A percentile compares a stretch with the other conserved stretches of the same genome.
phyloP scores from a whole-genome alignment of 2,113 vertebrate genomes.

The Panthera leo region DNA sequence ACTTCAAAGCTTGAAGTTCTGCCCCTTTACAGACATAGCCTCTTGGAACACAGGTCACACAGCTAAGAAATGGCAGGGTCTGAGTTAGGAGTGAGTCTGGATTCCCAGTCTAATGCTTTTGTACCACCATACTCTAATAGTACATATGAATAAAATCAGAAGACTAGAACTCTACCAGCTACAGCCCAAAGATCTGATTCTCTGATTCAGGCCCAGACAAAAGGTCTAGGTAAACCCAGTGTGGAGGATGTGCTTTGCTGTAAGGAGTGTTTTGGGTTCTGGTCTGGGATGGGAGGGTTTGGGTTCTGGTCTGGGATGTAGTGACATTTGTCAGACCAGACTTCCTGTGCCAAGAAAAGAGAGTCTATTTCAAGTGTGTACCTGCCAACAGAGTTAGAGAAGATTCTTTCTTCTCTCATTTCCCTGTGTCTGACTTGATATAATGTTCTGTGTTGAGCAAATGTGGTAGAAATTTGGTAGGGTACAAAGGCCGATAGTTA shows the following conservation, averaged over 20 bases:
- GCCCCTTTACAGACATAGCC: background rate
- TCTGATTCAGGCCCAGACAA: background rate
- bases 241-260: background rate
- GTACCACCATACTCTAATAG: background rate
- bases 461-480: background rate
- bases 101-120: background rate
- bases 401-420: background rate
- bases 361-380: background rate
- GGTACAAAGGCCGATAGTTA: background rate
- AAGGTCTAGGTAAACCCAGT: background rate
- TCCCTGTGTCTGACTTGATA: background rate
- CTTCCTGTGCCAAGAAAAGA: constrained; percentile 9
- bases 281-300: background rate
- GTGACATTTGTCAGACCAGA: background rate
- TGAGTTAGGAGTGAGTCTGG: background rate
- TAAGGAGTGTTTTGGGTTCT: background rate
- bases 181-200: background rate
- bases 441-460: background rate
- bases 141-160: background rate
- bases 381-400: background rate
- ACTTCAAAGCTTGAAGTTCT: background rate
- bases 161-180: background rate
- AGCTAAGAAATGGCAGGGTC: background rate
- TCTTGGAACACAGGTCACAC: background rate
- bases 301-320: background rate